phyloP scores from a whole-genome alignment of 2,113 vertebrate species.

The Istiophorus platypterus region DNA sequence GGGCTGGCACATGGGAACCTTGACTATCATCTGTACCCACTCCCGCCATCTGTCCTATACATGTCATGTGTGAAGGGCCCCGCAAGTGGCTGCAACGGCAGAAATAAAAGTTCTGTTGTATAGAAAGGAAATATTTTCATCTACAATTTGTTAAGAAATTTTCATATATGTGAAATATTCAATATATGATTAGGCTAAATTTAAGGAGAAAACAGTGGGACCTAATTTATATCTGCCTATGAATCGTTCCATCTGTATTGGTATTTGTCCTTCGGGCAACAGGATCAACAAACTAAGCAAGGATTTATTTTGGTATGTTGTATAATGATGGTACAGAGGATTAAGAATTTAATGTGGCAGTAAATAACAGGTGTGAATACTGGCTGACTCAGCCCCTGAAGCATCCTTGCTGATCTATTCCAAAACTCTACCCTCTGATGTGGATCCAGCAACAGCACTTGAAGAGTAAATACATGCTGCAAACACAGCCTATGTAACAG shows the following conservation, averaged over 20 bases:
- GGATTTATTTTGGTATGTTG: constrained; percentile 77
- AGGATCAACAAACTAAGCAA: constrained; percentile 56
- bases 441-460: constrained; percentile 73
- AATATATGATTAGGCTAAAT: not conserved
- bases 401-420: constrained; percentile 66
- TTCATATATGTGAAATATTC: not conserved
- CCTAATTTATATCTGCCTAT: constrained; percentile 21
- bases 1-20: constrained; percentile 46
- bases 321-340: constrained; percentile 74
- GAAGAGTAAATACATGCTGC: constrained; percentile 78
- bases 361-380: constrained; percentile 81
- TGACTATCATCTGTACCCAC: constrained; percentile 33
- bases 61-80: constrained; percentile 31
- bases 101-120: not conserved
- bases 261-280: constrained; percentile 65
- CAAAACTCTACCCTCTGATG: constrained; percentile 67
- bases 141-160: constrained; percentile 1
- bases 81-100: not conserved
- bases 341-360: constrained; percentile 75
- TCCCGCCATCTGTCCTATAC: constrained; percentile 50
- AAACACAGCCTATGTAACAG: constrained; percentile 76
- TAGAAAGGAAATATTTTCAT: not conserved
- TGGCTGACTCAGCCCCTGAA: constrained; percentile 67
- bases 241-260: constrained; percentile 28
- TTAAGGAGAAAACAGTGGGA: constrained; percentile 1